These are phyloP conservation scores for Cyclopterus lumpus DNA, from an alignment of 2,797 vertebrate species.

Conservation along the genomic window DNA sequence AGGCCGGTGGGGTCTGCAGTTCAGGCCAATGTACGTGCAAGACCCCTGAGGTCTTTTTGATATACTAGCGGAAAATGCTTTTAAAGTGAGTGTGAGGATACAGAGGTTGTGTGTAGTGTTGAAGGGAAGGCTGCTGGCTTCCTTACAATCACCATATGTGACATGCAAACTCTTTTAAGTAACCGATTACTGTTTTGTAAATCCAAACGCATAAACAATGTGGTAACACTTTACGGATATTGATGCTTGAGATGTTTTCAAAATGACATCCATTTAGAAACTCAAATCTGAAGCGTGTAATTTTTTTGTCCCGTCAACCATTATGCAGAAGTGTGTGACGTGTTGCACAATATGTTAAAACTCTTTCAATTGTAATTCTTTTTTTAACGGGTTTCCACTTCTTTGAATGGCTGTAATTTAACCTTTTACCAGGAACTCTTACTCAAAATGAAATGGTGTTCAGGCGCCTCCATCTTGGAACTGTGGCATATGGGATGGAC, in stretches of 20 bases:
- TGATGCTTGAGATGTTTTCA: background rate
- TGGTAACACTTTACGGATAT: background rate
- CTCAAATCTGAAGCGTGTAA: background rate
- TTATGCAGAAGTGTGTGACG: background rate
- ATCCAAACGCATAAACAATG: background rate
- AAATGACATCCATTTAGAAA: background rate
- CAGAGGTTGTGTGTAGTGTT: slow-evolving; percentile 44
- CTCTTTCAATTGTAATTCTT: background rate
- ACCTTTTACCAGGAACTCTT: slow-evolving; percentile 88
- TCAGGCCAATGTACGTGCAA: slow-evolving; percentile 73
- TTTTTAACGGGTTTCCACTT: background rate
- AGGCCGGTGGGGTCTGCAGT: slow-evolving; percentile 56
- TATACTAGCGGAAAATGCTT: slow-evolving; percentile 65
- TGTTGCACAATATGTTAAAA: background rate
- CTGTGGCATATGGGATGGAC: slow-evolving; percentile 96
- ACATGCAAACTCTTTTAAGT: slow-evolving; percentile 12
- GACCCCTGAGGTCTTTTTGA: slow-evolving; percentile 71
- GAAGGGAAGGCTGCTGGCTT: slow-evolving; percentile 45
- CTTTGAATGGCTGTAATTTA: background rate
- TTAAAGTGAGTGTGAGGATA: slow-evolving; percentile 74
- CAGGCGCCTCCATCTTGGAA: slow-evolving; percentile 95
- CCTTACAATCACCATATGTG: slow-evolving; percentile 25
- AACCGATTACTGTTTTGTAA: background rate
- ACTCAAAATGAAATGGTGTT: slow-evolving; percentile 99
- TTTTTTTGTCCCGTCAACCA: background rate